A percentile compares a stretch with the other conserved stretches of the same genome.
Evolutionary conservation across 2,113 vertebrate species (phyloP).

Genomic region (Pagrus major): DNA sequence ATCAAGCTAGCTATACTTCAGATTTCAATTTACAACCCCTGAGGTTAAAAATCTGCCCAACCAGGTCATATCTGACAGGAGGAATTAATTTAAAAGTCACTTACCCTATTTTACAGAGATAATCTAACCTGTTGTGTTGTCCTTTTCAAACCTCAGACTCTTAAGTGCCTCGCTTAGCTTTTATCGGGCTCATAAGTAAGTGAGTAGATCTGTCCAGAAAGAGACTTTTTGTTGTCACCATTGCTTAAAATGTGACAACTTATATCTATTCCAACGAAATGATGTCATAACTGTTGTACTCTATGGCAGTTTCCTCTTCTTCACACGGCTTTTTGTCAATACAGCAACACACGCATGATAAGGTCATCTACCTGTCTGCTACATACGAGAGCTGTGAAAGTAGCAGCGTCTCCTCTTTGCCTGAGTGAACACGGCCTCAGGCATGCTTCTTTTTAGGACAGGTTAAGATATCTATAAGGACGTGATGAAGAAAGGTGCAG

Average conservation of each 20-base stretch:
- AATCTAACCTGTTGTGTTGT: neutral
- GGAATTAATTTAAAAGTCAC: neutral
- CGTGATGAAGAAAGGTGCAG: constrained; percentile 55
- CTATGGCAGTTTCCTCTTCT: neutral
- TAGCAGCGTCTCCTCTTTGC: constrained; percentile 24
- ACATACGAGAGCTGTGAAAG: constrained; percentile 23
- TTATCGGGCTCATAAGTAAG: neutral
- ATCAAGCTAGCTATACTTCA: neutral
- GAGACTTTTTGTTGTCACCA: neutral
- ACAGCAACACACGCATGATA: neutral
- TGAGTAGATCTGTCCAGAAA: neutral
- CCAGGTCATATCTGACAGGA: neutral
- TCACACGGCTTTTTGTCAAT: neutral
- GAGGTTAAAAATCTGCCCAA: neutral
- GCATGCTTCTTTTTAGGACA: constrained; percentile 63
- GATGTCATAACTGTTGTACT: neutral
- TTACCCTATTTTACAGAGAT: neutral
- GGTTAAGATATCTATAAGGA: constrained; percentile 66
- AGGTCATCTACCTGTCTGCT: neutral
- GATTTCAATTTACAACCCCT: neutral
- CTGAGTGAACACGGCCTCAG: constrained; percentile 39
- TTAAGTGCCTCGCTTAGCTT: neutral
- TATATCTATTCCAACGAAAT: neutral
- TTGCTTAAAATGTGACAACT: neutral
- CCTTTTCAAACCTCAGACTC: neutral